Conservation (phyloP, 2,888 invertebrate genomes). For the Alentia gelatinosa region DNA sequence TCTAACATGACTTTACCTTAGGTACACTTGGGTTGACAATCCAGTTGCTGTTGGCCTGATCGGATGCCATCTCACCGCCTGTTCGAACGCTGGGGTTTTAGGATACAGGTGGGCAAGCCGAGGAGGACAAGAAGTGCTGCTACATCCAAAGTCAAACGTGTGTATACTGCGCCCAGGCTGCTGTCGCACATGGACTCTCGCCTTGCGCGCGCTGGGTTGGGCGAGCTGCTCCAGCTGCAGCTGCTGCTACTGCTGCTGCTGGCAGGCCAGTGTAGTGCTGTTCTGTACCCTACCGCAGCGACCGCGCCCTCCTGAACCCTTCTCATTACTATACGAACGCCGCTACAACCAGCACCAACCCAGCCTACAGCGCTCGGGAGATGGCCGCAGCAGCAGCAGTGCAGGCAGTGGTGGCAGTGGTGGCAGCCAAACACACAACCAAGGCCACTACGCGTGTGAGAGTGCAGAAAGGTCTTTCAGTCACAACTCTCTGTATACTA, state of each 20-base stretch:
- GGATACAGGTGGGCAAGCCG: neutral
- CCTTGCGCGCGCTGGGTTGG: neutral
- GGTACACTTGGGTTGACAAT: neutral
- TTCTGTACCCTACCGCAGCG: neutral
- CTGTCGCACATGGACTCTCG: neutral
- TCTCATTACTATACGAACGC: neutral
- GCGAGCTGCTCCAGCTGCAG: neutral
- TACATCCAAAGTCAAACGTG: conserved; percentile 17
- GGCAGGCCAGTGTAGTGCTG: neutral
- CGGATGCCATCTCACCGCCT: neutral
- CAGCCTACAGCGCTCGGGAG: neutral
- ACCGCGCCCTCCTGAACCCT: neutral
- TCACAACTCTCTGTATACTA: no score
- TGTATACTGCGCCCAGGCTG: neutral
- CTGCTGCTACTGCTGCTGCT: conserved; percentile 6
- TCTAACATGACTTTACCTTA: neutral
- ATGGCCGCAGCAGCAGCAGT: neutral
- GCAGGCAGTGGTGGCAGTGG: no score
- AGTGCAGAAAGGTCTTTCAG: no score
- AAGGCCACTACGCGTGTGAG: no score
- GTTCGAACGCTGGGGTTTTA: neutral
- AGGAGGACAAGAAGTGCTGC: neutral
- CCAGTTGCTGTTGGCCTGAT: conserved; percentile 41
- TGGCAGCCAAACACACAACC: no score
- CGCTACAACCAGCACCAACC: neutral